These are phyloP conservation scores for Ranitomeya imitator DNA, from an alignment of 2,113 vertebrate genomes.

Conservation along the genomic window DNA sequence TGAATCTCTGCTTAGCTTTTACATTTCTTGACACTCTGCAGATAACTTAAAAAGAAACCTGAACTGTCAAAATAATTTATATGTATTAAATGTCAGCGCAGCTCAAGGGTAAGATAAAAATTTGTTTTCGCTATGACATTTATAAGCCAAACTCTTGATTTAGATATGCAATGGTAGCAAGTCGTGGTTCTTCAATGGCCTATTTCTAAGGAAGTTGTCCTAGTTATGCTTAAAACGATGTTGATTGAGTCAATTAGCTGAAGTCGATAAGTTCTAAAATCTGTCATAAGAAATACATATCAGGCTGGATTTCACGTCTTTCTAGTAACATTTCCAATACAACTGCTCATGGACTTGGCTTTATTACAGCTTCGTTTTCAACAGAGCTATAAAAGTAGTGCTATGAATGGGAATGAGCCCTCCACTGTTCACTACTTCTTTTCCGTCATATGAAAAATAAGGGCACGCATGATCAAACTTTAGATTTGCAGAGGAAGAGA, in stretches of 20 bases:
- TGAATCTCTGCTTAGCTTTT: slow-evolving; percentile 63
- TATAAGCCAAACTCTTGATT: slow-evolving; percentile 70
- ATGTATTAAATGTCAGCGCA: slow-evolving; percentile 70
- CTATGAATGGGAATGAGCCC: background rate
- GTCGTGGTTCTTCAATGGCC: slow-evolving; percentile 61
- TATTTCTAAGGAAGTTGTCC: slow-evolving; percentile 74
- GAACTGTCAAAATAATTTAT: slow-evolving; percentile 71
- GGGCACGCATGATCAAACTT: no score
- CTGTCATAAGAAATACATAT: slow-evolving; percentile 53
- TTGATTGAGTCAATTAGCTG: slow-evolving; percentile 73
- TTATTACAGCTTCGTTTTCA: background rate
- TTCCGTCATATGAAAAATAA: no score
- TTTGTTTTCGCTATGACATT: slow-evolving; percentile 71
- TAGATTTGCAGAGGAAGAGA: no score
- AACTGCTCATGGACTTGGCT: background rate
- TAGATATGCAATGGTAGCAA: slow-evolving; percentile 71
- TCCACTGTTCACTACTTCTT: background rate
- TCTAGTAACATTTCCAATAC: background rate
- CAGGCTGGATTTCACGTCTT: slow-evolving; percentile 15
- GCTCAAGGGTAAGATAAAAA: slow-evolving; percentile 69
- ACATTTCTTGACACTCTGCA: slow-evolving; percentile 64
- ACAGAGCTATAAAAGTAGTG: background rate
- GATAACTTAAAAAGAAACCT: slow-evolving; percentile 67
- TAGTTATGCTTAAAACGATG: slow-evolving; percentile 73
- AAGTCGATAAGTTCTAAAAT: slow-evolving; percentile 71